Conservation (phyloP, 1,140 invertebrate genomes). For the Aphaenogaster ashmeadi region DNA sequence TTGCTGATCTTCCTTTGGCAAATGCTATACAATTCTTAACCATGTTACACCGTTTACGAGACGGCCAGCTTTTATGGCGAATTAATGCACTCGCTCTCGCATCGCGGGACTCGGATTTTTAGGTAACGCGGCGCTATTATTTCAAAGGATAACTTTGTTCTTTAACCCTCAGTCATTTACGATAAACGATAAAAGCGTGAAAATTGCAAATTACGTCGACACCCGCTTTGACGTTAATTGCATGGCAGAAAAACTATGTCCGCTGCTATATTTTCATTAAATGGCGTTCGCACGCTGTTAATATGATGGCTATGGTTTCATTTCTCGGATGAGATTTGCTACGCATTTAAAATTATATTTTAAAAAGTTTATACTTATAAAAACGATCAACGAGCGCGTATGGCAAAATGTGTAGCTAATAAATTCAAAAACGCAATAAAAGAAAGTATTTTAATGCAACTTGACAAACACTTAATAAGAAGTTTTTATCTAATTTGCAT, state of each 20-base stretch:
- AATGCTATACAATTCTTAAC: constrained; percentile 26
- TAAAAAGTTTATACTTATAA: constrained; percentile 33
- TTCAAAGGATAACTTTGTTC: constrained; percentile 62
- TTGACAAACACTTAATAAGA: background rate
- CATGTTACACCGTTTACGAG: constrained; percentile 42
- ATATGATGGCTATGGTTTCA: constrained; percentile 41
- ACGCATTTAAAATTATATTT: constrained; percentile 53
- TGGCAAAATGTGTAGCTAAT: background rate
- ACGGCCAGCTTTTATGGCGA: constrained; percentile 39
- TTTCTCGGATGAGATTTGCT: constrained; percentile 47
- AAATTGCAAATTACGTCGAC: constrained; percentile 63
- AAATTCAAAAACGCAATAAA: background rate
- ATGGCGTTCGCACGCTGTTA: constrained; percentile 50
- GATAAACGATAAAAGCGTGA: constrained; percentile 63
- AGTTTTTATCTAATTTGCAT: background rate
- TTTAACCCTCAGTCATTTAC: constrained; percentile 60
- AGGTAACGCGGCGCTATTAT: constrained; percentile 51
- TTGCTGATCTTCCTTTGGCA: background rate
- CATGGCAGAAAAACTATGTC: constrained; percentile 55
- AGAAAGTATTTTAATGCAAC: background rate
- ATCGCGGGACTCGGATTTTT: constrained; percentile 44
- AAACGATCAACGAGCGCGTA: background rate
- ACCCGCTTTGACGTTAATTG: constrained; percentile 62
- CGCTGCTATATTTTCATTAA: constrained; percentile 64
- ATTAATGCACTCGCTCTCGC: constrained; percentile 44